These are phyloP conservation scores for Podarcis muralis DNA, from an alignment of 2,113 vertebrate genomes.

Conservation along the genomic window DNA sequence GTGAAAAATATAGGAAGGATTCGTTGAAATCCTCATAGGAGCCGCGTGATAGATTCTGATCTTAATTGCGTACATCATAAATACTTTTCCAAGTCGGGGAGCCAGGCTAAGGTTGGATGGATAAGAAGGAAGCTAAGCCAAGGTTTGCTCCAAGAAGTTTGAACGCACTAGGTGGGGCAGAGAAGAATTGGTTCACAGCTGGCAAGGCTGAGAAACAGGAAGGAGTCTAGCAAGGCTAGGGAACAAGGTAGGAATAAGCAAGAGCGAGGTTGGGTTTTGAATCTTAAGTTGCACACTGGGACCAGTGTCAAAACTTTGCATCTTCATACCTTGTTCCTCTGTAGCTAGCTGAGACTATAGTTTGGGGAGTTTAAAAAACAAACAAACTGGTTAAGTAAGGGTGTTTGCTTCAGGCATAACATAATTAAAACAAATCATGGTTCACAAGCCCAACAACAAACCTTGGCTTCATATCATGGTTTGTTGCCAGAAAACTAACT, in stretches of 20 bases:
- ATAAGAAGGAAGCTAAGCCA: background rate
- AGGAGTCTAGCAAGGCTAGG: background rate
- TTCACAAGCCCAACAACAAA: too few species aligned
- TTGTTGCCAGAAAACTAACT: too few species aligned
- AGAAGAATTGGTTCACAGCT: background rate
- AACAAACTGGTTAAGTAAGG: too few species aligned
- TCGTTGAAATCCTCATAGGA: background rate
- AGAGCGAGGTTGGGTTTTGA: background rate
- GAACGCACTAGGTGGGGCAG: background rate
- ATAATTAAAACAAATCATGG: too few species aligned
- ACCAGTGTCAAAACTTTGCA: background rate
- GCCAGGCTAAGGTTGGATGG: background rate
- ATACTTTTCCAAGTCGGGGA: background rate
- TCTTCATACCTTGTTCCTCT: too few species aligned
- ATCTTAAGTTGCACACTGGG: background rate
- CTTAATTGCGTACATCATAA: background rate
- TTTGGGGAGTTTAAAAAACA: too few species aligned
- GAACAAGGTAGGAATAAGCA: background rate
- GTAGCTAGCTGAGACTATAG: too few species aligned
- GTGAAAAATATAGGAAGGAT: slow-evolving; percentile 1
- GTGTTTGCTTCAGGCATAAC: too few species aligned
- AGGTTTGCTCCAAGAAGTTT: background rate
- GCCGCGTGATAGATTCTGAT: background rate
- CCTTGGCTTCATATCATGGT: too few species aligned
- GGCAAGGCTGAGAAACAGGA: background rate